Evolutionary conservation across 2,888 invertebrate genomes (phyloP), one percentile per base, ranked within the genome.

Genomic region (Luperina testacea): DNA sequence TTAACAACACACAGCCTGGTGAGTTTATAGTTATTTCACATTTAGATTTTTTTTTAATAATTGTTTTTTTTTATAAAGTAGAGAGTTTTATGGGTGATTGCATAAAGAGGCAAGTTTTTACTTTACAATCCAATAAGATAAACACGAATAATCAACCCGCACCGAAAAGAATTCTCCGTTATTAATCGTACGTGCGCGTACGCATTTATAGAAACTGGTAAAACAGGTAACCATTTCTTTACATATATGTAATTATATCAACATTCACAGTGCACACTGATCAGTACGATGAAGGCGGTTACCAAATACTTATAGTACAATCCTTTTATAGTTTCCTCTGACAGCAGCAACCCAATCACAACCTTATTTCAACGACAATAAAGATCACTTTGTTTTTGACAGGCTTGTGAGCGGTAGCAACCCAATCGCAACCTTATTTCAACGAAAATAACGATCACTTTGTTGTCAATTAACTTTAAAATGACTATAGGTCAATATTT

Each of bases 1-100:
- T 95, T 68, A 93, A 90, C 87, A 94, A 92, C 84, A 67, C 92
- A 1, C 96, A 93, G 73, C 94, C 94, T 42, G 94, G 96, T 96
- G 83, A 81, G 86, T 73, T 64, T 53, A 48, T 5, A 65, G 13
- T 45, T 45, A 27, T 15, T 53, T 38, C 27, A 4, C 13, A 20
- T 64, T 27, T 73, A 57, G 61, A 61, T 38, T 13, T 72, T 69
- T 64, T 81, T 24, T 1, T 38, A 27, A 42, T 61, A 45, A 32
- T 20, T 24, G n/a, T 38, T 38, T 13, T 51, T 51, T 38, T 59
- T 32, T 63, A 17, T 67, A 32, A 51, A 69, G 72, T 68, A n/a
- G 67, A 20, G 17, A 32, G 15, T 38, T 42, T 59, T 53, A 27
- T 15, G 11, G 32, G 20, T 77, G 68, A 8, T 27, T 63, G 68